Evolutionary conservation across 2,113 vertebrate species (phyloP), one percentile per base, ranked within the genome.

Genomic region (Sinocyclocheilus maitianheensis): DNA sequence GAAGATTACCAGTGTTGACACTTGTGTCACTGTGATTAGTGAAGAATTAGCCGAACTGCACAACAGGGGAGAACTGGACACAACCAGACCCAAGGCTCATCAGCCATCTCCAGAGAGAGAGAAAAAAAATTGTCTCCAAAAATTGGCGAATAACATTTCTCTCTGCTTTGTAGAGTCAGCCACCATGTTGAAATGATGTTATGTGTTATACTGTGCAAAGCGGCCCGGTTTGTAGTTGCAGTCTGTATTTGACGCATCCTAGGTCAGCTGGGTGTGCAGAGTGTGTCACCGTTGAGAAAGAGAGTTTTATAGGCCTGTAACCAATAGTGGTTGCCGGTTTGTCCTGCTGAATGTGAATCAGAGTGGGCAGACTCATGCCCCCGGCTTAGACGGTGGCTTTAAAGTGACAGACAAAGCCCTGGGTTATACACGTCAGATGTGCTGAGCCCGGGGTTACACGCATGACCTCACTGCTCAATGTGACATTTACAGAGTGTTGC

Each of bases 231-330:
- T 53, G 46, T 69, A n/a, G 90, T 91, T 87, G 85, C 72, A 26
- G 40, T 48, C 78, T 69, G 86, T 92, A 83, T 93, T 93, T 94
- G 88, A 83, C 53, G 46, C 12, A 58, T 51, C 78, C 71, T 79
- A 24, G 22, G 77, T 46, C 87, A 67, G 85, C 83, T 77, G 77
- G 24, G 16, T 34, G 85, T 60, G 58, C 89, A 63, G 69, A 43
- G 71, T 85, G 83, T 83, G 88, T 3, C 65, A 69, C 83, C 2
- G 40, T 55, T 83, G 72, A 24, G 80, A 85, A 63, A 72, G 16
- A 48, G 51, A 34, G 48, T 18, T 60, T 85, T 69, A 80, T 89
- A 91, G 86, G 88, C 86, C 76, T 76, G 76, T 84, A 82, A 6
- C 63, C 84, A 72, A 0, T 74, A 79, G 82, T 4, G 81, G 87